Conservation (phyloP, 2,888 invertebrate genomes). For the Capitulum mitella region DNA sequence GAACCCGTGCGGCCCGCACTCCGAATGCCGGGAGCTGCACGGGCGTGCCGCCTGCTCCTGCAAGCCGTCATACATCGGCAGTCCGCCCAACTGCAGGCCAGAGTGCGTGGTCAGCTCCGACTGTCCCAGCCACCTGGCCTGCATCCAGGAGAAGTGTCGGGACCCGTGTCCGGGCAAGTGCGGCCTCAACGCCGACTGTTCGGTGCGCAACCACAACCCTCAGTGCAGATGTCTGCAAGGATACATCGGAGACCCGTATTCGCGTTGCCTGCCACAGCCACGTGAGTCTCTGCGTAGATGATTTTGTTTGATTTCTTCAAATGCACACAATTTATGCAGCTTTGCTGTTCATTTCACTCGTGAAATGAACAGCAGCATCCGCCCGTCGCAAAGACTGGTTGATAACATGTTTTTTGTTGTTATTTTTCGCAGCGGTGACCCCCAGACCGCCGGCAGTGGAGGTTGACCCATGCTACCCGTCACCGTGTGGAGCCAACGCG, state of each 20-base stretch:
- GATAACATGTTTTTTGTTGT: background rate
- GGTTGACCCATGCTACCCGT: background rate
- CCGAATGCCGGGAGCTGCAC: constrained; percentile 48
- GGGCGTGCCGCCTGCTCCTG: constrained; percentile 55
- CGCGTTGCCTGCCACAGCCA: constrained; percentile 53
- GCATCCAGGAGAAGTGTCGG: constrained; percentile 46
- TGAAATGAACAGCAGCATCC: too few relatives aligned
- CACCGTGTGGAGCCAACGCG: constrained; percentile 63
- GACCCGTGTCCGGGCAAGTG: constrained; percentile 82
- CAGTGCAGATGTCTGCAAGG: constrained; percentile 65
- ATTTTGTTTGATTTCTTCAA: too few relatives aligned
- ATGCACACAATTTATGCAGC: too few relatives aligned
- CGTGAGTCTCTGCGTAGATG: constrained; percentile 7
- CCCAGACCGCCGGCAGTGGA: background rate
- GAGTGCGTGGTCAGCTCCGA: constrained; percentile 82
- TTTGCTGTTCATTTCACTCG: too few relatives aligned
- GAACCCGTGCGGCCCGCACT: constrained; percentile 50
- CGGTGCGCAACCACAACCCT: constrained; percentile 66
- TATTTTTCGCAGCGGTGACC: background rate
- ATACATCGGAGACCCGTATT: constrained; percentile 63
- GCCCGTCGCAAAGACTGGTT: too few relatives aligned
- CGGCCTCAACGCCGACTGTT: constrained; percentile 64
- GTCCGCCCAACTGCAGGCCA: constrained; percentile 66
- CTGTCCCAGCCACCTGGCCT: constrained; percentile 64
- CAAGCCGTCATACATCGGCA: constrained; percentile 62